These are phyloP conservation scores for Argya squamiceps DNA, from an alignment of 2,797 vertebrate genomes.

Conservation along the genomic window DNA sequence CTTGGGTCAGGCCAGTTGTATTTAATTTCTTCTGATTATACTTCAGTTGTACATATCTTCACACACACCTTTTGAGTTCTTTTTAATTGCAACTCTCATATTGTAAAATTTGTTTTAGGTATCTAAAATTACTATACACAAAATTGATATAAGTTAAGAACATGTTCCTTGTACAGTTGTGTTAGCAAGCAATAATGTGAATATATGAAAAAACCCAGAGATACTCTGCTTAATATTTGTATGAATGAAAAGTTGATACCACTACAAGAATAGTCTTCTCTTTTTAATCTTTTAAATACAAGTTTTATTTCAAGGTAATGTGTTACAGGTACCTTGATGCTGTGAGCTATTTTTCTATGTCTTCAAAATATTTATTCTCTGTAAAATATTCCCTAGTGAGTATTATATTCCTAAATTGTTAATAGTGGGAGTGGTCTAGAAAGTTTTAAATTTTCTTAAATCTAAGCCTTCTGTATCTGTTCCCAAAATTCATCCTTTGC, in stretches of 20 bases:
- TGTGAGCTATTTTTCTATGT: slow-evolving; percentile 72
- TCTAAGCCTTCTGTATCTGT: slow-evolving; percentile 16
- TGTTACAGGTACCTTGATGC: slow-evolving; percentile 71
- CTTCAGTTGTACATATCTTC: slow-evolving; percentile 64
- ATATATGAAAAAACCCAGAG: slow-evolving; percentile 73
- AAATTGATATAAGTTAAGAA: slow-evolving; percentile 66
- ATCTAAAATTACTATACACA: slow-evolving; percentile 54
- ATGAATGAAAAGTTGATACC: slow-evolving; percentile 77
- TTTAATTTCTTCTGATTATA: slow-evolving; percentile 30
- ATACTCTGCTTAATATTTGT: slow-evolving; percentile 78
- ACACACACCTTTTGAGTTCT: not conserved
- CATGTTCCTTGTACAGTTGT: slow-evolving; percentile 71
- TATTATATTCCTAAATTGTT: slow-evolving; percentile 28
- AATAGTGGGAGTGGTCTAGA: slow-evolving; percentile 37
- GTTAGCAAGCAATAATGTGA: slow-evolving; percentile 83
- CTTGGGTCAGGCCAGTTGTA: slow-evolving; percentile 59
- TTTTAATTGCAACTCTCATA: slow-evolving; percentile 37
- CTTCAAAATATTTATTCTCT: slow-evolving; percentile 70
- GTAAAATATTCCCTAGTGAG: slow-evolving; percentile 51
- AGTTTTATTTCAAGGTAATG: slow-evolving; percentile 74
- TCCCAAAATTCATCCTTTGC: slow-evolving; percentile 10
- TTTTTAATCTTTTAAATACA: slow-evolving; percentile 78
- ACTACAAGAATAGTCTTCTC: slow-evolving; percentile 67
- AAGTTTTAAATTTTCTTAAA: slow-evolving; percentile 48
- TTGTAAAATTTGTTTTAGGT: slow-evolving; percentile 55